Percentiles rank a stretch among this genome's conserved stretches.
These are phyloP conservation scores for Plebejus anna DNA, from an alignment of 2,888 invertebrate species.

Conservation along the genomic window DNA sequence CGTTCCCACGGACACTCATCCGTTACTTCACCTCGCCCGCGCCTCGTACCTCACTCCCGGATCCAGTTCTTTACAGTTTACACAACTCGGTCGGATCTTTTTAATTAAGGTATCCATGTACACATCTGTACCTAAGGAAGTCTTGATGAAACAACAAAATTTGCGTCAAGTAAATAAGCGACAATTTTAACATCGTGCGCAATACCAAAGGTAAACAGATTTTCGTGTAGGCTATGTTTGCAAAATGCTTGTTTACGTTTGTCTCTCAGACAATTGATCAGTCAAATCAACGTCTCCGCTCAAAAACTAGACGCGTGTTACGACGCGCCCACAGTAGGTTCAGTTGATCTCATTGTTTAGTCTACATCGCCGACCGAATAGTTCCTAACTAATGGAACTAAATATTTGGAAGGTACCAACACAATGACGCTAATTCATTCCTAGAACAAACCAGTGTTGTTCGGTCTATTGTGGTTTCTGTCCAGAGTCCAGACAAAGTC, in stretches of 20 bases:
- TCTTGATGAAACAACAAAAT: neutral
- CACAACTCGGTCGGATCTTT: neutral
- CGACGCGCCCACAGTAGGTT: slow-evolving; percentile 39
- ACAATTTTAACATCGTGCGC: neutral
- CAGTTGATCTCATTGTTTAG: slow-evolving; percentile 78
- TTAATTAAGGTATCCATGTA: neutral
- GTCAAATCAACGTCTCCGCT: slow-evolving; percentile 57
- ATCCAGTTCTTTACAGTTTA: slow-evolving; percentile 12
- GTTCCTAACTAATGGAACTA: slow-evolving; percentile 39
- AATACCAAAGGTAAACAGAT: neutral
- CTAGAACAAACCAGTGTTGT: slow-evolving; percentile 28
- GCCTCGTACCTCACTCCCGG: slow-evolving; percentile 32
- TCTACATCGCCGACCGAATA: slow-evolving; percentile 63
- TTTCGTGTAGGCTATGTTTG: neutral
- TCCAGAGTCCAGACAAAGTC: neutral
- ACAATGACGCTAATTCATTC: slow-evolving; percentile 29
- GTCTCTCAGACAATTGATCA: slow-evolving; percentile 27
- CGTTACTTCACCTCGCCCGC: slow-evolving; percentile 71
- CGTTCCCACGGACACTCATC: slow-evolving; percentile 79
- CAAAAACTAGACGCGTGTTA: slow-evolving; percentile 45
- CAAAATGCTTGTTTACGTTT: neutral
- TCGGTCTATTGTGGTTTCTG: slow-evolving; percentile 17
- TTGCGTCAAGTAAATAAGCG: neutral
- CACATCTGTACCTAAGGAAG: neutral
- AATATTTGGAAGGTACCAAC: slow-evolving; percentile 30